phyloP scores from a whole-genome alignment of 2,888 invertebrate species.

The Nasonovia ribisnigri region DNA sequence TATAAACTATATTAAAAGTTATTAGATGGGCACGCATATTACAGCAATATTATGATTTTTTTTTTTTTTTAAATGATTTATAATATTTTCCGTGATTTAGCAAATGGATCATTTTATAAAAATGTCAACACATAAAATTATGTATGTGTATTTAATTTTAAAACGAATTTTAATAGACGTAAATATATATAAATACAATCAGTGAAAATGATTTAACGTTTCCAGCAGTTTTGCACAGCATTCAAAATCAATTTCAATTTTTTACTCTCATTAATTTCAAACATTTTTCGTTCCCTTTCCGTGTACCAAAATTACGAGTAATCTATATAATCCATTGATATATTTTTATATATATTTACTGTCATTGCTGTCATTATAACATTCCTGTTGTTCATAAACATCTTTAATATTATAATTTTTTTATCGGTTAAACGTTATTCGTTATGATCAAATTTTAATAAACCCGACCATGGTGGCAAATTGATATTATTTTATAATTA shows the following conservation, averaged over 20 bases:
- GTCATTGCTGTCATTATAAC: not conserved
- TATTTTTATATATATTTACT: not conserved
- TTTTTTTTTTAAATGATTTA: not conserved
- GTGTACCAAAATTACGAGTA: not conserved
- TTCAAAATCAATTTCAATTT: slow-evolving; percentile 2
- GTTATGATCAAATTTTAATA: not conserved
- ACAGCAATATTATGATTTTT: not conserved
- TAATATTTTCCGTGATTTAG: not conserved
- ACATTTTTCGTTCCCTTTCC: not conserved
- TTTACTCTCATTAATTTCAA: not conserved
- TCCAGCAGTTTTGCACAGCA: not conserved
- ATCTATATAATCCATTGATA: not conserved
- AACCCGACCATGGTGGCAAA: not conserved
- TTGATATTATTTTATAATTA: not conserved
- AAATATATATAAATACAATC: not conserved
- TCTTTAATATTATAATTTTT: not conserved
- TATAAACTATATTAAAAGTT: not conserved
- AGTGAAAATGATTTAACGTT: not conserved
- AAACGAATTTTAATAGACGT: not conserved
- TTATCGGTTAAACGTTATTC: not conserved
- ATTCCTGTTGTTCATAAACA: not conserved
- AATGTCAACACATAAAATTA: not conserved
- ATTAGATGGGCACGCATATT: not conserved
- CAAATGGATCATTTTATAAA: slow-evolving; percentile 9
- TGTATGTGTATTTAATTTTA: not conserved